Evolutionary conservation across 2,113 vertebrate species (phyloP), one percentile per base, ranked within the genome.

Genomic region (Zonotrichia leucophrys): DNA sequence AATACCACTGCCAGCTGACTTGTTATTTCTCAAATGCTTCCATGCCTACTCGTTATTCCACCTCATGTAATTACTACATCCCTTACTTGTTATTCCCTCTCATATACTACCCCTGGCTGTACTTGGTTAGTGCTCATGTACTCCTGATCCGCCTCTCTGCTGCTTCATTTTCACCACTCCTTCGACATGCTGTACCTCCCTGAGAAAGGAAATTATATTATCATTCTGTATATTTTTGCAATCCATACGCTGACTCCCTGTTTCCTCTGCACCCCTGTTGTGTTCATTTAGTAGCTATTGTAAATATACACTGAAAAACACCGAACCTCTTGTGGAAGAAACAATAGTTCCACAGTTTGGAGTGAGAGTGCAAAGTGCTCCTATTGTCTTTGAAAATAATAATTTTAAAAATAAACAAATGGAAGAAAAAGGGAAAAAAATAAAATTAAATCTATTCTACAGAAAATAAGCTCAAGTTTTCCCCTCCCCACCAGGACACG

Each of bases 21-120:
- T 95, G 87, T 91, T 96, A 85, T 96, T 97, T 97, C 92, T 94
- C 94, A 95, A 95, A 89, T 85, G 83, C 68, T 70, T 93, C 89
- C 63, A 31, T 83, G 92, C 83, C 95, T 94, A 88, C 94, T 92
- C 84, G 58, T 95, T 95, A 95, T 87, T 77, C 90, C 28, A 41
- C 83, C 67, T 86, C 59, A 3, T 95, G 93, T 96, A 97, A 97
- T 97, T 97, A 97, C 93, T 93, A 96, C 93, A 94, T 92, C 95
- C 77, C 94, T 80, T 95, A 94, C 91, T 97, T 97, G 91, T 95
- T 97, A 96, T 97, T 96, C 91, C 77, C 88, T 70, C 94, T 96
- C 92, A 70, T 86, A 96, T 81, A 88, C 94, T 92, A 96, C 91
- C 5, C 14, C 93, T 94, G 87, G 80, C 66, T 91, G 72, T 77